A percentile compares a stretch with the other conserved stretches of the same genome.
Conservation (phyloP, 2,797 vertebrate genomes). For the Halcyon smyrnensis region DNA sequence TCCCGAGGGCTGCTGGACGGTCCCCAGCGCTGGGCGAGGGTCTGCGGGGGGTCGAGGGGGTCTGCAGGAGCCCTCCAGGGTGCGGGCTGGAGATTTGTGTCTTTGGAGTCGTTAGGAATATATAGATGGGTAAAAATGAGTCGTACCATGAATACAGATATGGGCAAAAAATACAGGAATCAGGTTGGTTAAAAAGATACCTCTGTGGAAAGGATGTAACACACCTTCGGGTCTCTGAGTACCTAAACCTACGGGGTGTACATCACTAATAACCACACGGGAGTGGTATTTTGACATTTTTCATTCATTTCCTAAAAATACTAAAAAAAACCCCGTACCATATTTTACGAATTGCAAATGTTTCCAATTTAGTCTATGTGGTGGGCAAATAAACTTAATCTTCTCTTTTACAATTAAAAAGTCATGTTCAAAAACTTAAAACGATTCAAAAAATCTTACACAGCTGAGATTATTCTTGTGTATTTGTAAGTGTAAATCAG, state of each 20-base stretch:
- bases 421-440: not conserved
- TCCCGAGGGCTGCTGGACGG: too few species aligned
- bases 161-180: accelerated
- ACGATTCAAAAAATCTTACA: accelerated
- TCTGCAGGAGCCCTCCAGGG: not conserved
- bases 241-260: accelerated
- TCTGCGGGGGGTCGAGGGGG: not conserved
- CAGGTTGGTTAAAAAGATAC: accelerated
- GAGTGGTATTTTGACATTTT: not conserved
- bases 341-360: not conserved
- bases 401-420: not conserved
- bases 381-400: not conserved
- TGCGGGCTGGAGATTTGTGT: too few species aligned
- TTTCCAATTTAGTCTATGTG: not conserved
- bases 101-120: not conserved
- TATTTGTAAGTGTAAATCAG: not conserved
- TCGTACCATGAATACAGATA: accelerated
- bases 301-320: not conserved
- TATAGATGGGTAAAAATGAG: not conserved
- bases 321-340: accelerated
- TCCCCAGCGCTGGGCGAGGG: not conserved
- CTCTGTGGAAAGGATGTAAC: not conserved
- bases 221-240: not conserved
- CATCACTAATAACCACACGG: accelerated
- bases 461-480: not conserved